Conservation (phyloP, 2,888 invertebrate genomes). For the Drosophila robusta region DNA sequence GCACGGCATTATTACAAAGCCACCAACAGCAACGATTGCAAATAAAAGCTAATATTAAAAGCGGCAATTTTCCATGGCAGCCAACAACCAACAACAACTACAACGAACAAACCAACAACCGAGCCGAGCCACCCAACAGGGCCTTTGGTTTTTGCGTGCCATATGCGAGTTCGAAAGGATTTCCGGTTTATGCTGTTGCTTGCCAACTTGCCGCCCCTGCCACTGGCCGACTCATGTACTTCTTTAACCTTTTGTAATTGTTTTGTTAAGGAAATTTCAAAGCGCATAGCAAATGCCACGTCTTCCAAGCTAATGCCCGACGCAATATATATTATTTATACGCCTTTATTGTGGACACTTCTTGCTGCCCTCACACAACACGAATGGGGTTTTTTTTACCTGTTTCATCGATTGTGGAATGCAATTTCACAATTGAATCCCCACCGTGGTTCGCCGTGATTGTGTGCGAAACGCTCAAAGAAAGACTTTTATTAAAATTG, state of each 20-base stretch:
- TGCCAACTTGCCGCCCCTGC: conserved; percentile 27
- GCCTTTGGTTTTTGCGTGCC: conserved; percentile 72
- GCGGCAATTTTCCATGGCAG: conserved; percentile 74
- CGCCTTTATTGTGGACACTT: conserved; percentile 33
- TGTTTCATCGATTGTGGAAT: conserved; percentile 6
- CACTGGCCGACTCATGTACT: background rate
- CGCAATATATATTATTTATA: conserved; percentile 61
- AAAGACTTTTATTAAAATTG: conserved; percentile 14
- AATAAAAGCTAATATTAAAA: conserved; percentile 78
- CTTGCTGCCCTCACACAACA: background rate
- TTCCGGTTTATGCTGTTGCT: conserved; percentile 75
- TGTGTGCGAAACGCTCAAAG: background rate
- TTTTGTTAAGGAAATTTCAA: conserved; percentile 65
- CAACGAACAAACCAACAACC: conserved; percentile 22
- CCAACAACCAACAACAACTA: conserved; percentile 29
- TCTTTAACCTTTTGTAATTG: conserved; percentile 65
- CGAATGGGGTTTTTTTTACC: background rate
- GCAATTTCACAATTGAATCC: conserved; percentile 5
- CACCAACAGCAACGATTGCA: conserved; percentile 70
- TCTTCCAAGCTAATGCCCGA: conserved; percentile 57
- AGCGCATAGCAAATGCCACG: conserved; percentile 43
- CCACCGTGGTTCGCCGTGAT: background rate
- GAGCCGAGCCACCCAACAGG: conserved; percentile 26
- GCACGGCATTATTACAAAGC: conserved; percentile 75
- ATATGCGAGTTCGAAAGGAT: conserved; percentile 77